These are phyloP conservation scores for Microvelia longipes DNA, from an alignment of 1,140 invertebrate species.

Conservation along the genomic window DNA sequence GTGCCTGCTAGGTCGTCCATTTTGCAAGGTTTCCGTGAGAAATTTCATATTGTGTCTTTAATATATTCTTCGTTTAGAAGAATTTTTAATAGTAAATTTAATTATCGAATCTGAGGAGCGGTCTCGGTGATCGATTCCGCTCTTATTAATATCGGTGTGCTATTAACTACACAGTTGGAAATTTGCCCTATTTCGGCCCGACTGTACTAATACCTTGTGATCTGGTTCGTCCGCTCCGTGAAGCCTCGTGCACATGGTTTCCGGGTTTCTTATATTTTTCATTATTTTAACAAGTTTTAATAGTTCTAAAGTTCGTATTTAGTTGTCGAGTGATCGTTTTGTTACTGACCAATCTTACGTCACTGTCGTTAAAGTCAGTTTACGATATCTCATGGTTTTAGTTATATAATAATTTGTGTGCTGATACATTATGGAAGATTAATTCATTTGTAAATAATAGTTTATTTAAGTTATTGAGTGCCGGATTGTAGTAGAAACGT, in stretches of 20 bases:
- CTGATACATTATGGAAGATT: neutral
- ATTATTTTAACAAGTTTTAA: neutral
- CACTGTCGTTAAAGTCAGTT: slow-evolving; percentile 9
- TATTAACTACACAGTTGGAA: neutral
- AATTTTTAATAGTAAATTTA: slow-evolving; percentile 21
- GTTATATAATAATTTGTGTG: slow-evolving; percentile 18
- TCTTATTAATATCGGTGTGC: neutral
- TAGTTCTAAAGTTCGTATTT: neutral
- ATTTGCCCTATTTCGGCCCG: slow-evolving; percentile 17
- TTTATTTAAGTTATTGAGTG: neutral
- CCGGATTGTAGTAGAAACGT: neutral
- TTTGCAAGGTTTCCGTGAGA: slow-evolving; percentile 46
- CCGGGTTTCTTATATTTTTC: slow-evolving; percentile 24
- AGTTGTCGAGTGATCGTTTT: neutral
- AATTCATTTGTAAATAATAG: neutral
- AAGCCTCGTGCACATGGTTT: slow-evolving; percentile 35
- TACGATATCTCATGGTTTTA: slow-evolving; percentile 16
- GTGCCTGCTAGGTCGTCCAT: slow-evolving; percentile 48
- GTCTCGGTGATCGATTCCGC: neutral
- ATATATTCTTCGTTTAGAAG: slow-evolving; percentile 33
- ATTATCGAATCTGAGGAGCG: neutral
- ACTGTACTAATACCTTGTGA: slow-evolving; percentile 6
- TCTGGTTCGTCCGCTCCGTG: slow-evolving; percentile 20
- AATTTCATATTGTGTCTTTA: slow-evolving; percentile 42
- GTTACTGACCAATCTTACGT: slow-evolving; percentile 14